A percentile compares a stretch with the other conserved stretches of the same genome.
phyloP scores from a whole-genome alignment of 2,113 vertebrate species.

The Thamnaconus septentrionalis region DNA sequence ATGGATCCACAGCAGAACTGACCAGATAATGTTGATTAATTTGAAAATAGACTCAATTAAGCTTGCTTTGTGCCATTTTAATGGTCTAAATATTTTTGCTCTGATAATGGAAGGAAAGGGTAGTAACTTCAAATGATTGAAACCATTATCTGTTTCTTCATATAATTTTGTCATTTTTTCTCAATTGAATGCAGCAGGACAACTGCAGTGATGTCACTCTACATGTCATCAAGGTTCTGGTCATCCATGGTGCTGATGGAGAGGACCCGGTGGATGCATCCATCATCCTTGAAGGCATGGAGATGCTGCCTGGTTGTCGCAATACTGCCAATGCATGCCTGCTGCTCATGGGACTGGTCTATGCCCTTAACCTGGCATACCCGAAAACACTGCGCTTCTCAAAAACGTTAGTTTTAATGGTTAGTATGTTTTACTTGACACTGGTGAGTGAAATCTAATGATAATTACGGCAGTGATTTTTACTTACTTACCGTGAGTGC shows the following conservation, averaged over 20 bases:
- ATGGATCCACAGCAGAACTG: background rate
- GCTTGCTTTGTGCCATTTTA: background rate
- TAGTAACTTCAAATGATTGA: background rate
- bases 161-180: background rate
- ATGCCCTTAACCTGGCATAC: background rate
- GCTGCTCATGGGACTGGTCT: constrained; percentile 1
- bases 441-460: background rate
- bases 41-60: background rate
- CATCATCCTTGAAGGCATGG: background rate
- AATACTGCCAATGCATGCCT: background rate
- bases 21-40: background rate
- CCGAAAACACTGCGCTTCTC: background rate
- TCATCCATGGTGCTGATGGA: constrained; percentile 6
- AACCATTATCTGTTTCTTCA: background rate
- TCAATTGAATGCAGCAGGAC: background rate
- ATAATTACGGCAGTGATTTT: background rate
- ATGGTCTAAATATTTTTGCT: too few species aligned
- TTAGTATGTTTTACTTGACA: background rate
- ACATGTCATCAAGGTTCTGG: background rate
- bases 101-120: too few species aligned
- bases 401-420: too few species aligned
- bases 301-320: background rate
- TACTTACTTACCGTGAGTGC: background rate
- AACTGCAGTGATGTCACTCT: background rate
- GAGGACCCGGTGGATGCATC: background rate